Conservation (phyloP, 2,888 invertebrate species). For the Timema podura region DNA sequence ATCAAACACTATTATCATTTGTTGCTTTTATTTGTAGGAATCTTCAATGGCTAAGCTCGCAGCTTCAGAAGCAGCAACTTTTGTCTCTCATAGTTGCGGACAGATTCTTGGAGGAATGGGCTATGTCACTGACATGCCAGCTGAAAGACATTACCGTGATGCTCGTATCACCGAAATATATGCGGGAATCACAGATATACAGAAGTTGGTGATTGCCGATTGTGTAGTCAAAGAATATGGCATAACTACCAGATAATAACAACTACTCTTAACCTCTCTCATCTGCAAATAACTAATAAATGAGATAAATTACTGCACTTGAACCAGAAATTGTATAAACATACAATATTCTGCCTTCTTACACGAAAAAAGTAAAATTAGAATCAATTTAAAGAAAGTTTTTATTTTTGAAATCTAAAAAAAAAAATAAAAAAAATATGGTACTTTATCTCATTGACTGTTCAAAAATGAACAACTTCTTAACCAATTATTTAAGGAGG, state of each 20-base stretch:
- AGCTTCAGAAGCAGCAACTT: conserved; percentile 65
- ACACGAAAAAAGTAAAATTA: too few species aligned
- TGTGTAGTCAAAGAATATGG: conserved; percentile 60
- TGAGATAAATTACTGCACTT: too few species aligned
- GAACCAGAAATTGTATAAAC: too few species aligned
- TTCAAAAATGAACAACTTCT: too few species aligned
- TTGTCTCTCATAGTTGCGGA: conserved; percentile 64
- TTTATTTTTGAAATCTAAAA: too few species aligned
- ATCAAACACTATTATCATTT: not conserved
- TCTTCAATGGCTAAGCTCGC: conserved; percentile 74
- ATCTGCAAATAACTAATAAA: too few species aligned
- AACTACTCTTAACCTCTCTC: too few species aligned
- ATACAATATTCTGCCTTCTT: too few species aligned
- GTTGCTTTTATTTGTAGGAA: conserved; percentile 44
- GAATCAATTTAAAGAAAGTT: too few species aligned
- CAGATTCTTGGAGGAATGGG: conserved; percentile 74
- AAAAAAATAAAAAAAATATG: too few species aligned
- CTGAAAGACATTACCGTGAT: conserved; percentile 71
- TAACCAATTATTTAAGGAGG: too few species aligned
- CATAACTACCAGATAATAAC: conserved; percentile 12
- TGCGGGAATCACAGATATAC: conserved; percentile 74
- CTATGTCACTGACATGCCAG: conserved; percentile 62
- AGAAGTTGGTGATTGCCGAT: conserved; percentile 65
- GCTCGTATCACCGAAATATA: conserved; percentile 77
- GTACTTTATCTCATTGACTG: too few species aligned